phyloP scores from a whole-genome alignment of 2,888 invertebrate species.

The Hemithea aestivaria region DNA sequence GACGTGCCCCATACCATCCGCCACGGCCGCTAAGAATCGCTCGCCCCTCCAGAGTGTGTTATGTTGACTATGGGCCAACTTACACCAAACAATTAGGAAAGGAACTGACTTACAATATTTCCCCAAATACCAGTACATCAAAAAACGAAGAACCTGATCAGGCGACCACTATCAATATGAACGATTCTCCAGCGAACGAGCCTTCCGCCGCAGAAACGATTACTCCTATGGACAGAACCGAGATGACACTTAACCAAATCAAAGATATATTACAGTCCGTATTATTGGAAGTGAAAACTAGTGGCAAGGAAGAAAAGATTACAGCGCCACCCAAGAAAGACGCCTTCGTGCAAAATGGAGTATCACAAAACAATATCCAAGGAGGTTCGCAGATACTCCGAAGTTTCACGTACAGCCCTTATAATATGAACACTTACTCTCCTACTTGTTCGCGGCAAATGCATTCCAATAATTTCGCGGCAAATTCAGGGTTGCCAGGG shows the following conservation, averaged over 20 bases:
- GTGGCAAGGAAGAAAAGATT: slow-evolving; percentile 31
- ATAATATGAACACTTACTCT: slow-evolving; percentile 40
- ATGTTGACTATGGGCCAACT: slow-evolving; percentile 44
- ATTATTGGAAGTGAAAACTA: slow-evolving; percentile 59
- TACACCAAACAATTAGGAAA: slow-evolving; percentile 34
- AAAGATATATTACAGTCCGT: slow-evolving; percentile 62
- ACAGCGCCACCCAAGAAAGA: slow-evolving; percentile 47
- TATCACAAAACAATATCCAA: slow-evolving; percentile 43
- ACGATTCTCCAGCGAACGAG: slow-evolving; percentile 43
- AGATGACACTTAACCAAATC: slow-evolving; percentile 58
- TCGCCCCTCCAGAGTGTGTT: slow-evolving; percentile 38
- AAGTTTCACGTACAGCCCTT: slow-evolving; percentile 53
- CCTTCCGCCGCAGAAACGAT: slow-evolving; percentile 9
- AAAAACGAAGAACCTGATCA: slow-evolving; percentile 42
- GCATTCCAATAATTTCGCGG: slow-evolving; percentile 33
- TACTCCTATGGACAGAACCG: slow-evolving; percentile 44
- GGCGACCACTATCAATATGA: slow-evolving; percentile 33
- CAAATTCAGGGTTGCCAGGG: slow-evolving; percentile 33
- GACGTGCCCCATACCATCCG: slow-evolving; percentile 20
- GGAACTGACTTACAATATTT: slow-evolving; percentile 5
- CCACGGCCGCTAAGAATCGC: slow-evolving; percentile 17
- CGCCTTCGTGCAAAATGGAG: slow-evolving; percentile 52
- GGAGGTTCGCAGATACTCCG: slow-evolving; percentile 47
- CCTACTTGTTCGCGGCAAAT: slow-evolving; percentile 45
- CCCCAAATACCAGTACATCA: slow-evolving; percentile 16